Evolutionary conservation across 2,888 invertebrate genomes (phyloP), one percentile per base, ranked within the genome.

Genomic region (Steinernema hermaphroditum): DNA sequence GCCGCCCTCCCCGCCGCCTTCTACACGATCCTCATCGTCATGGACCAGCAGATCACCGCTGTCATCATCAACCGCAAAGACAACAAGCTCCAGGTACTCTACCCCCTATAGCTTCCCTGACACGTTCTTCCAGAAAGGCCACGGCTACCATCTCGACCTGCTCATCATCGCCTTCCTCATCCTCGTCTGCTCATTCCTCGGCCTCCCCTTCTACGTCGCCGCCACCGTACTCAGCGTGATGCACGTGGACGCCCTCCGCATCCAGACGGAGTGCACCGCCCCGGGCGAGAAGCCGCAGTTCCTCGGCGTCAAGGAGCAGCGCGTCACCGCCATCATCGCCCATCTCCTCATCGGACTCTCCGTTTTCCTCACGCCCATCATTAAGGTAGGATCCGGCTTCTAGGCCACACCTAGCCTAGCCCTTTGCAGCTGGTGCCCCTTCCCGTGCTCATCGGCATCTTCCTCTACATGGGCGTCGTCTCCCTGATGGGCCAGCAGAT

Each of bases 191-290:
- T 94, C 94, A 0, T 68, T 89, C 34, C 86, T 94, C 84, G 96
- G 96, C 8, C 92, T 94, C 76, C 96, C 97, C 0, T 96, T 94
- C 93, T 92, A 95, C 89, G 94, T 94, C 87, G 95, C 94, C 0
- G 96, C 96, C 0, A 80, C 80, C 2, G 80, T 97, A 19, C 91
- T 96, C 69, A 94, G 94, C 0, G 92, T 97, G 68, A 93, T 94
- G 29, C 96, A 97, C 88, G 93, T 95, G 2, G 92, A 94, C 0
- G 93, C 96, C 0, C 91, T 97, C 69, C 94, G 94, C 12, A 91
- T 94, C 69, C 94, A 94, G 76, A 88, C 88, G 0, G 82, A 86
- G 14, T 91, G 92, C 75, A 94, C 95, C 86, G 96, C 96, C 12
- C 97, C 96, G 50, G 96, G 96, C 72, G 96, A 96, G 87, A 94